Percentiles rank a stretch among this genome's conserved stretches.
phyloP scores from a whole-genome alignment of 2,888 invertebrate species.

The Panzeria rudis region DNA sequence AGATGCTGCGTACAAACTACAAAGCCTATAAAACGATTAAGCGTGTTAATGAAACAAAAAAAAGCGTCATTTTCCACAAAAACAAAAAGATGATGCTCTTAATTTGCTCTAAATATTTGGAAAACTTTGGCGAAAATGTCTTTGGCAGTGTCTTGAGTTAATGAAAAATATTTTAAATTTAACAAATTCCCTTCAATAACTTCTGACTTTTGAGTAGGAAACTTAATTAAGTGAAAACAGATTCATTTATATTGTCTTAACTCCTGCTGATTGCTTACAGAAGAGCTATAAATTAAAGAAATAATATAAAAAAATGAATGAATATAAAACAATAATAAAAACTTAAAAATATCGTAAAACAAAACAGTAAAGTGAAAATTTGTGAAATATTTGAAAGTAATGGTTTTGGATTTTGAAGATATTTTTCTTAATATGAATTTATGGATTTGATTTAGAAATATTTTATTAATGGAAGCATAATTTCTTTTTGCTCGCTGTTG shows the following conservation, averaged over 20 bases:
- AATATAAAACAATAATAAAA: not conserved
- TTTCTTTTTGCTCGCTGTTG: not conserved
- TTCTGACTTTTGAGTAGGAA: not conserved
- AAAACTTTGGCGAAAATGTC: not conserved
- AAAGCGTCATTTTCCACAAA: not conserved
- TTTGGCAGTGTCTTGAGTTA: not conserved
- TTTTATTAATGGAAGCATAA: not conserved
- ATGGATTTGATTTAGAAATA: not conserved
- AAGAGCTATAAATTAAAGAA: not conserved
- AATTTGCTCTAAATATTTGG: not conserved
- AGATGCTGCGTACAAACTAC: not conserved
- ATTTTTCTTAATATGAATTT: constrained; percentile 6
- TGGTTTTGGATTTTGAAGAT: not conserved
- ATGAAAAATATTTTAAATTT: not conserved
- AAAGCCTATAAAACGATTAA: not conserved
- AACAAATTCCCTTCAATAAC: not conserved
- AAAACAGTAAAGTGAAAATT: not conserved
- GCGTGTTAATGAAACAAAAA: not conserved
- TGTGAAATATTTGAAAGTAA: not conserved
- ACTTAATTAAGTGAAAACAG: not conserved
- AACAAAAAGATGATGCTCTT: not conserved
- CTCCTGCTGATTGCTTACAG: not conserved
- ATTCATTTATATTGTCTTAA: not conserved
- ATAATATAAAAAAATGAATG: not conserved
- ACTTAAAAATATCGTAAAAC: not conserved